Conservation (phyloP, 2,888 invertebrate genomes). For the Phyto melanocephala region DNA sequence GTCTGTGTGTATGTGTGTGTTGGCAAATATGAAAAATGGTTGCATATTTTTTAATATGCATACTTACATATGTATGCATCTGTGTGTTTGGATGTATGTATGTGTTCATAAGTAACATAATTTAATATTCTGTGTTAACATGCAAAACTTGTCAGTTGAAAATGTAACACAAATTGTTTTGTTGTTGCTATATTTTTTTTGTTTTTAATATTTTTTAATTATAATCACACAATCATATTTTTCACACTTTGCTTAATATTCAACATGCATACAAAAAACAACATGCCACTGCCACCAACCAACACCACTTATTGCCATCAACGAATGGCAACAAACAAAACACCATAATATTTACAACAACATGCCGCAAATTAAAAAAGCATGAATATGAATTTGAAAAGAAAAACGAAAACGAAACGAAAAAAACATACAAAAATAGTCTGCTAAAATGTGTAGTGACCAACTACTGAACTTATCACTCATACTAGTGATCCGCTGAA, state of each 20-base stretch:
- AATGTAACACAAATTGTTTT: conserved; percentile 14
- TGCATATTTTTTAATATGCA: not conserved
- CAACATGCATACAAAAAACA: conserved; percentile 49
- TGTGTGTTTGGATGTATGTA: not conserved
- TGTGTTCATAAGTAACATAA: conserved; percentile 23
- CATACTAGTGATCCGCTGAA: not conserved
- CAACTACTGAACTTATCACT: not conserved
- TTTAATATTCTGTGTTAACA: conserved; percentile 52
- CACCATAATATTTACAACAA: not conserved
- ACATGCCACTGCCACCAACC: conserved; percentile 22
- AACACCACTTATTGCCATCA: not conserved
- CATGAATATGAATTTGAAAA: not conserved
- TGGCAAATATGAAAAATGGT: not conserved
- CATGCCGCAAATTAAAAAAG: conserved; percentile 17
- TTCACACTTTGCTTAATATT: conserved; percentile 58
- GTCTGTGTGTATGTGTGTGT: not conserved
- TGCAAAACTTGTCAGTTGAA: conserved; percentile 41
- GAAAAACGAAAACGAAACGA: not conserved
- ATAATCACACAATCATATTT: conserved; percentile 55
- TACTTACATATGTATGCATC: not conserved
- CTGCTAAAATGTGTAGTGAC: conserved; percentile 13
- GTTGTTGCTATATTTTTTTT: not conserved
- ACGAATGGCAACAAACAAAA: not conserved
- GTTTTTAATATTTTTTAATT: conserved; percentile 36
- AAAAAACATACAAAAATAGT: conserved; percentile 1